A percentile compares a stretch with the other conserved stretches of the same genome.
phyloP scores from a whole-genome alignment of 30 jellyfish, hydroid and myxozoan genomes.

The Turritopsis rubra region DNA sequence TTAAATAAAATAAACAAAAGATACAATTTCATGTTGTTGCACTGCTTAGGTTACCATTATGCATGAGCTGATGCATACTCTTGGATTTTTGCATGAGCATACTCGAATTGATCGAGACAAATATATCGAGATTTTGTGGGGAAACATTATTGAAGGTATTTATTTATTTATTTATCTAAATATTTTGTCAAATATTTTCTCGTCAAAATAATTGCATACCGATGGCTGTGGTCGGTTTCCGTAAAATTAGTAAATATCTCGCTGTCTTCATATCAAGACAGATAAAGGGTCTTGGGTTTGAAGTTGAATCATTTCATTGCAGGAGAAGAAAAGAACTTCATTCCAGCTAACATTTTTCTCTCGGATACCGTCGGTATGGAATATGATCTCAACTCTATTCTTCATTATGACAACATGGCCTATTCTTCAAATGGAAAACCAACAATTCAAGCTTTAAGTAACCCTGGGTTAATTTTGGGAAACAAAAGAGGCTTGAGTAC shows the following conservation, averaged over 20 bases:
- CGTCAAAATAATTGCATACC: not conserved
- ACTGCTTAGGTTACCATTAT: not conserved
- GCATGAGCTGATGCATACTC: constrained; percentile 4
- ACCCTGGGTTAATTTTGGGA: not conserved
- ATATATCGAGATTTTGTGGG: constrained; percentile 5
- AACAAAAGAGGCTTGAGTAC: not conserved
- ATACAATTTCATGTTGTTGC: too few species aligned
- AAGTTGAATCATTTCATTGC: too few species aligned
- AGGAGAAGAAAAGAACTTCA: not conserved
- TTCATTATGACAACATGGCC: constrained; percentile 14
- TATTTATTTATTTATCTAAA: not conserved
- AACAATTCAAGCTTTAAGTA: not conserved
- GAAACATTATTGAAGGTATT: not conserved
- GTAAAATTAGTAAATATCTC: too few species aligned
- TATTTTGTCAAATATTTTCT: not conserved
- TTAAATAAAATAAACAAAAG: too few species aligned
- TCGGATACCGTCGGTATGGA: not conserved
- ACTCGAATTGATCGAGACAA: constrained; percentile 13
- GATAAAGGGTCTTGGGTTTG: too few species aligned
- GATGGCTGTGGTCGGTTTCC: too few species aligned
- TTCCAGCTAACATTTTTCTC: not conserved
- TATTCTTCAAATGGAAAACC: constrained; percentile 1
- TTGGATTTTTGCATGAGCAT: constrained; percentile 9
- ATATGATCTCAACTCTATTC: not conserved
- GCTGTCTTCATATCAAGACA: too few species aligned